Conservation (phyloP, 2,888 invertebrate species). For the Meiosimyza decipiens region DNA sequence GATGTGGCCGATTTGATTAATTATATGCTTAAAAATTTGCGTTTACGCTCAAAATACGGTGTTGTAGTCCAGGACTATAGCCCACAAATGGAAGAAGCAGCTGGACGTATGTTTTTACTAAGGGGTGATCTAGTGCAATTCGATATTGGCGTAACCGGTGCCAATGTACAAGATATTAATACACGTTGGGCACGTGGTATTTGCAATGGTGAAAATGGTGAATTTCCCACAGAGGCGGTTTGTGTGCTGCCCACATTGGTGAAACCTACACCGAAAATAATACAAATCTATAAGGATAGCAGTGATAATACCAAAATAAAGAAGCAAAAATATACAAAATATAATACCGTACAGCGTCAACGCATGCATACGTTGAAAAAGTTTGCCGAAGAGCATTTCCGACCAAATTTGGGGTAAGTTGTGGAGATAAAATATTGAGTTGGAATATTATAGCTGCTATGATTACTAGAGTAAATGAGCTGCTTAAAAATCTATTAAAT, state of each 20-base stretch:
- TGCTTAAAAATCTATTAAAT: no score
- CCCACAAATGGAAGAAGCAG: constrained; percentile 55
- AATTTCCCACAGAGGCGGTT: constrained; percentile 88
- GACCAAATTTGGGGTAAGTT: constrained; percentile 60
- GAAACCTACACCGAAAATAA: constrained; percentile 76
- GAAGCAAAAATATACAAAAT: constrained; percentile 68
- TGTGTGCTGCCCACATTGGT: constrained; percentile 86
- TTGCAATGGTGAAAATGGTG: constrained; percentile 78
- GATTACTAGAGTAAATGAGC: no score
- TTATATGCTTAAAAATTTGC: constrained; percentile 86
- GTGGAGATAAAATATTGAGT: neutral
- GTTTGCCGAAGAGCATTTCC: constrained; percentile 86
- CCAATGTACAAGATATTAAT: constrained; percentile 73
- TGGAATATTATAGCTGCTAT: neutral
- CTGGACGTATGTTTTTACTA: constrained; percentile 72
- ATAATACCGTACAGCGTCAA: constrained; percentile 73
- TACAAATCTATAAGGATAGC: constrained; percentile 75
- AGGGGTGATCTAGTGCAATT: constrained; percentile 87
- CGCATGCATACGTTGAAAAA: constrained; percentile 85
- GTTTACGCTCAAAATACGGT: constrained; percentile 84
- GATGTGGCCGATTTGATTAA: constrained; percentile 86
- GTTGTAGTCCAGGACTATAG: constrained; percentile 77
- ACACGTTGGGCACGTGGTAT: constrained; percentile 78
- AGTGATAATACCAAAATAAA: constrained; percentile 64
- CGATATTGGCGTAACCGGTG: constrained; percentile 79